Conservation (phyloP, 2,888 invertebrate genomes). For the Seira ritae region DNA sequence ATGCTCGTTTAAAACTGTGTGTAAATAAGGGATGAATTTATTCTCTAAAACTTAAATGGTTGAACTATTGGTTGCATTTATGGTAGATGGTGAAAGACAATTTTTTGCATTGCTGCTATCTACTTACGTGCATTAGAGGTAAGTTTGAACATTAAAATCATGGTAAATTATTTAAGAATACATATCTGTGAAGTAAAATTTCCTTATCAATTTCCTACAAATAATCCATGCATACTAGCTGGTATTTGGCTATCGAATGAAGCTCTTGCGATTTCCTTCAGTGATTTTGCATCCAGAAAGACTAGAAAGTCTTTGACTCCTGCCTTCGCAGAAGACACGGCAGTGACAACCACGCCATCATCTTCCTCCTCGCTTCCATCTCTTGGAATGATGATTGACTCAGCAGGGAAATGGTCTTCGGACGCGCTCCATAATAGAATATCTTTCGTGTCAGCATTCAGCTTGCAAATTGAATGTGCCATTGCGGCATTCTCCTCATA, state of each 20-base stretch:
- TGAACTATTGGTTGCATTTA: no score
- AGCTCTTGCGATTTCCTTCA: slow-evolving; percentile 76
- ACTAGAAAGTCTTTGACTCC: slow-evolving; percentile 74
- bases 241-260: slow-evolving; percentile 74
- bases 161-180: no score
- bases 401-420: slow-evolving; percentile 74
- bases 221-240: slow-evolving; percentile 74
- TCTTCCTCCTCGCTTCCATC: slow-evolving; percentile 75
- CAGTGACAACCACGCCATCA: slow-evolving; percentile 76
- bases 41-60: no score
- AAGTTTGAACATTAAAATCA: no score
- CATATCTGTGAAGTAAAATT: slow-evolving; percentile 53
- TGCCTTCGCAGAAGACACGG: slow-evolving; percentile 74
- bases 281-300: slow-evolving; percentile 75
- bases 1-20: no score
- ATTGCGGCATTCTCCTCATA: slow-evolving; percentile 67
- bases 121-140: no score
- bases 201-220: not conserved
- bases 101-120: no score
- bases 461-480: slow-evolving; percentile 71
- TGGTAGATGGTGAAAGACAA: no score
- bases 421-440: slow-evolving; percentile 47
- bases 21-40: no score
- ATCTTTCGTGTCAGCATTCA: slow-evolving; percentile 60
- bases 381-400: slow-evolving; percentile 67